Base-by-base conservation (phyloP, 2,888 invertebrate species). In the Margaritifera margaritifera region DNA sequence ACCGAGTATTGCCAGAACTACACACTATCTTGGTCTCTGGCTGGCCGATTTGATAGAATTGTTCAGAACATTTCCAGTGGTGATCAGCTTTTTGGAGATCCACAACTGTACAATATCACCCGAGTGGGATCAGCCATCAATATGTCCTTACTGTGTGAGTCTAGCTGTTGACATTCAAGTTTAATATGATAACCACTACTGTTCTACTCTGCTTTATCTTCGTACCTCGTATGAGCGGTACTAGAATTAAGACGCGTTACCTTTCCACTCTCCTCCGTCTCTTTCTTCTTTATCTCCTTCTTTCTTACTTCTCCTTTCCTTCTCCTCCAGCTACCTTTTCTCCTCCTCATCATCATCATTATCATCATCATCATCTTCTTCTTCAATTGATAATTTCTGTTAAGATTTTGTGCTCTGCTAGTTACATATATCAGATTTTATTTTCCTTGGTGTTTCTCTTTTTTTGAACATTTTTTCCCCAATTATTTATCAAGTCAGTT, bases 91-190 rank as follows among this genome's bases (percentile, higher is more conserved):
- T 0, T 65, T 24, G 68, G 56, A 3, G 62, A 68, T 24, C 53
- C 60, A 0, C 50, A 59, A 15, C 6, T 66, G 19, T 72, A 75
- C 55, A 59, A 68, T 6, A 57, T 68, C 11, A 61, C 20, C 1
- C 42, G 20, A 42, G 42, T 42, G 11, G 70, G 68, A 5, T 64
- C 60, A 6, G 6, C 68, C 6, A 25, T 70, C 6, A 75, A 68
- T 52, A 57, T 70, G 15, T 70, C 72, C 11, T 68, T 75, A n/a
- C 64, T 62, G 19, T 72, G 75, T 75, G 62, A 20, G 66, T 62
- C 42, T 11, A 42, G 42, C 8, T 42, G 42, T 42, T 42, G 11
- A 42, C 42, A 42, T 42, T 11, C 2, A 8, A 11, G 42, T 11
- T 42, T 42, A 42, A 11, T 11, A 11, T 11, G 11, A 42, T 42